Evolutionary conservation across 2,113 vertebrate species (phyloP).

Genomic region (Cairina moschata): DNA sequence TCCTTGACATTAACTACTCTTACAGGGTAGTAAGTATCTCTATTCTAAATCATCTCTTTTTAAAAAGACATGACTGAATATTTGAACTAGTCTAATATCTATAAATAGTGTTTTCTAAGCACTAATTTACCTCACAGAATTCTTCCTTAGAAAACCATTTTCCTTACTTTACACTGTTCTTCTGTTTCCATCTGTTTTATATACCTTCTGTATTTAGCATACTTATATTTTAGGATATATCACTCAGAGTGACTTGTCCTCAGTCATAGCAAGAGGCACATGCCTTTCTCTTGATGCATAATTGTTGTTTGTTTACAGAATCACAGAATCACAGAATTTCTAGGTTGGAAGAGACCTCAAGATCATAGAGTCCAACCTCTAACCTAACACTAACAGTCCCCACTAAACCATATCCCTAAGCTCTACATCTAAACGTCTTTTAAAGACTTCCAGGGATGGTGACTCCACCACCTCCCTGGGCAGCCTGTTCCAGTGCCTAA

Average conservation of each 20-base stretch:
- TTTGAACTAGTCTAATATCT: not conserved
- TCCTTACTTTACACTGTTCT: not conserved
- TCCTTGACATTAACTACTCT: not conserved
- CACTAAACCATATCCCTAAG: too few relatives aligned
- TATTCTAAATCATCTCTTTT: not conserved
- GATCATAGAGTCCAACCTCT: too few relatives aligned
- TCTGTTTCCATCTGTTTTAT: not conserved
- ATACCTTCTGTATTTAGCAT: not conserved
- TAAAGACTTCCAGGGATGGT: too few relatives aligned
- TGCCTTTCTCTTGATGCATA: not conserved
- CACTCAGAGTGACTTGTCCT: not conserved
- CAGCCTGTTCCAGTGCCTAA: too few relatives aligned
- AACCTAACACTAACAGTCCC: too few relatives aligned
- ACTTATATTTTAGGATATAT: not conserved
- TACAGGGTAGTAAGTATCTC: not conserved
- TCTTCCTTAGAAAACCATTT: not conserved
- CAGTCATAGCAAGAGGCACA: not conserved
- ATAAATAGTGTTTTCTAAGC: not conserved
- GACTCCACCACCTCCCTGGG: too few relatives aligned
- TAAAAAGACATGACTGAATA: not conserved
- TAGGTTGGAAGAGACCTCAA: too few relatives aligned
- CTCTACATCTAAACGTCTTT: too few relatives aligned
- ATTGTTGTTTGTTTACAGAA: not conserved
- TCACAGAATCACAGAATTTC: too few relatives aligned
- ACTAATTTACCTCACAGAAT: not conserved